Evolutionary conservation across 2,113 vertebrate species (phyloP), one percentile per base, ranked within the genome.

Genomic region (Hiodon alosoides): DNA sequence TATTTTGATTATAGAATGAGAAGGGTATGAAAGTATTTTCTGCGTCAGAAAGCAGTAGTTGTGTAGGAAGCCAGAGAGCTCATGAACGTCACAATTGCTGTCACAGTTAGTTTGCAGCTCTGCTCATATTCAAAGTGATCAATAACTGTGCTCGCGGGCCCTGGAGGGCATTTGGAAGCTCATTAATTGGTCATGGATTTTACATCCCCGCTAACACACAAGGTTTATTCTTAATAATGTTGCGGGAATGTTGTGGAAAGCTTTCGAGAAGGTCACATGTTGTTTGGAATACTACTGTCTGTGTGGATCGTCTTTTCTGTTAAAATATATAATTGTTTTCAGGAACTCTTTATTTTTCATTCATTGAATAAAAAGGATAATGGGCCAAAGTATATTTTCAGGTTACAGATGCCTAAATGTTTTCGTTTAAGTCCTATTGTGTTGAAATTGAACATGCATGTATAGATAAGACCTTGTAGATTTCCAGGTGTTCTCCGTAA

Each of bases 111-210:
- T 66, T 66, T 47, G 7, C 8, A 47, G 48, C 64, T 66, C 46
- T 66, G 64, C 64, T 66, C 64, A 66, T 66, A 48, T 66, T 66
- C 64, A 9, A 48, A 48, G 9, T 47, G 13, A 66, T 66, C 31
- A 11, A 66, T 66, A 46, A 66, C 17, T 66, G 64, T 46, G 16
- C 4, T 17, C 64, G 13, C 31, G 46, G 5, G 7, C 64, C 64
- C 9, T 10, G 13, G 64, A 16, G 64, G 16, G 64, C 31, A 31
- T 31, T 31, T 31, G 31, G 31, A 31, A 31, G 2, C 62, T 31
- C 7, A 47, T 66, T 47, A 66, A 66, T 66, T 47, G 14, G 10
- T 6, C 64, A 66, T 16, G 31, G 3, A 47, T 65, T 65, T 4
- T 17, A 5, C 9, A 31, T 7, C 16, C 64, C 46, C 46, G 64